Base-by-base conservation (phyloP, 2,113 vertebrate genomes). In the Ceratotherium simum region DNA sequence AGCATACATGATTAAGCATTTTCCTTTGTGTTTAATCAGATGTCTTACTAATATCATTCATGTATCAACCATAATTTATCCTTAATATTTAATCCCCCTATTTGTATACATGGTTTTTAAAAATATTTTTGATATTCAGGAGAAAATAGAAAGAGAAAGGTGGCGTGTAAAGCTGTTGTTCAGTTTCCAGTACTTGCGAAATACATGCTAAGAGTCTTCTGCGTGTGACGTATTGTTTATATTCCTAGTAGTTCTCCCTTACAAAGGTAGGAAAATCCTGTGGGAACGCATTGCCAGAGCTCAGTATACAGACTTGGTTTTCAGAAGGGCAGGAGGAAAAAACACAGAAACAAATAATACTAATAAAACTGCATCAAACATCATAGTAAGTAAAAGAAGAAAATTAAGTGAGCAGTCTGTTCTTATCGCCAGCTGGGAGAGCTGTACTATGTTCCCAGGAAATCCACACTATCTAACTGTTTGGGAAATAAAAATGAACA, bases 191-290 rank as follows among this genome's bases (percentile, higher is more conserved):
- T 79, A 80, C 31, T 94, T 86, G 65, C 89, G 94, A 93, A 62
- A 62, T 62, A 82, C 29, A 51, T 85, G 51, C 16, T 73, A 46
- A 93, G 79, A 16, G 6, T 80, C 31, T 65, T 97, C 16, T 51
- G 33, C 8, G 86, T 83, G 6, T 64, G 92, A 72, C 36, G 87
- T 82, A 84, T 69, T 91, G 60, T 79, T 91, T 92, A 90, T 60
- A 82, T 93, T 87, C 21, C 64, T 83, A 92, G 8, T 31, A 80
- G 27, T 39, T 73, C 51, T 88, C 60, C 67, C 39, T 95, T 79
- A 60, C 56, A 29, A 65, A 23, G 58, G 17, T 33, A 70, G 46
- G 29, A 70, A 65, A 36, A 17, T 56, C 11, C n/a, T 80, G 11
- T 13, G 31, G 3, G 21, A 65, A 81, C 54, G 27, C 46, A 67